Evolutionary conservation across 2,113 vertebrate species (phyloP), one percentile per base, ranked within the genome.

Genomic region (Otocyon megalotis): DNA sequence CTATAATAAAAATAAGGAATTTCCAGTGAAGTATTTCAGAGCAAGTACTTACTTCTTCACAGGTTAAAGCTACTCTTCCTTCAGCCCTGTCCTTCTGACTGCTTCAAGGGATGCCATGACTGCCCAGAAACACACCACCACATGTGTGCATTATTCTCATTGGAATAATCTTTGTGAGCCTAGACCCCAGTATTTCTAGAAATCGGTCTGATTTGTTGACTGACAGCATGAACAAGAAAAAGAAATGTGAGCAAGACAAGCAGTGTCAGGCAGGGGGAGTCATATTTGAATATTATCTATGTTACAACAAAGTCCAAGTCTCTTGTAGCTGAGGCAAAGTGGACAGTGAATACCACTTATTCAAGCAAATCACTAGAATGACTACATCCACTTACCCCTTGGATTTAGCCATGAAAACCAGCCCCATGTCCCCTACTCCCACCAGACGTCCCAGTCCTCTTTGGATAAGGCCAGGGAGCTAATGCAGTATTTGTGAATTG

Each of bases 1-100:
- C 56, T 88, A 82, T 60, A 20, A 50, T 85, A 62, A 96, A 97
- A 97, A 86, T 85, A 94, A 97, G 48, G 53, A 95, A 93, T 91
- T 97, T 19, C 63, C 43, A 90, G 43, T n/a, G 82, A 90, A 97
- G 20, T 30, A 87, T 83, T 87, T 94, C 26, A 87, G 69, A 92
- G 30, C 62, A 96, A 65, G 91, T 97, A 82, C 91, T 93, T 97
- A 82, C 91, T 93, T 96, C 58, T 86, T 93, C 84, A 69, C 5
- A 12, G 54, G 67, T 91, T 91, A 91, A 77, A 94, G 22, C 48
- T 84, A 93, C 74, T 93, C 56, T 96, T 96, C 32, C 54, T 93
- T 93, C 93, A 96, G 24, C 8, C 71, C 82, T 96, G 65, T 63
- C 69, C 69, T 90, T 87, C 28, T 74, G 43, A 95, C 22, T 95